Evolutionary conservation across 2,113 vertebrate species (phyloP).

Genomic region (Neogobius melanostomus): DNA sequence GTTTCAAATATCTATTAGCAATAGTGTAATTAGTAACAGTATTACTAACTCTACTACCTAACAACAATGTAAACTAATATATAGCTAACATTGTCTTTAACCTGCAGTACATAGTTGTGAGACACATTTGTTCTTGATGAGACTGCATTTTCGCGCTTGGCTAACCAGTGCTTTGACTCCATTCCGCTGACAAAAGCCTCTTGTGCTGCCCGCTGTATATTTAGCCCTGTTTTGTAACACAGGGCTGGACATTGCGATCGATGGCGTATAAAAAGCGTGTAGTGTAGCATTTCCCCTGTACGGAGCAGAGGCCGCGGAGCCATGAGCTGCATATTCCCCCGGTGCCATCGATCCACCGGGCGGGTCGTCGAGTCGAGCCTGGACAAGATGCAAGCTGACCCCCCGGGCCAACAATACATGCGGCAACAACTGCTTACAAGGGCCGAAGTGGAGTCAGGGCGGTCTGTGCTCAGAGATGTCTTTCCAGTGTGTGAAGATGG

Average conservation of each 20-base stretch:
- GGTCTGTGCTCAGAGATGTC: neutral
- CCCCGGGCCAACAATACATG: slow-evolving; percentile 16
- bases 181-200: neutral
- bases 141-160: neutral
- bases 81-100: neutral
- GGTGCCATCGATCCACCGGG: slow-evolving; percentile 63
- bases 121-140: neutral
- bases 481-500: no score
- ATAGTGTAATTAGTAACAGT: no score
- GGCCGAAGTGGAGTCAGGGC: neutral
- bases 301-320: slow-evolving; percentile 59
- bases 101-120: no score
- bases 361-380: slow-evolving; percentile 49
- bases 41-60: no score
- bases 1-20: no score
- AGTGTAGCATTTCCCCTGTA: slow-evolving; percentile 57
- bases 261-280: slow-evolving; percentile 55
- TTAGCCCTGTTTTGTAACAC: slow-evolving; percentile 22
- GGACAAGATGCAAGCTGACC: slow-evolving; percentile 44
- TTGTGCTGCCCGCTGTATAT: slow-evolving; percentile 7
- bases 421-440: slow-evolving; percentile 14
- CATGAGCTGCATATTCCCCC: slow-evolving; percentile 65
- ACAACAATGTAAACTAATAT: no score
- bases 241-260: slow-evolving; percentile 41
- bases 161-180: slow-evolving; percentile 7